Conservation (phyloP, 2,888 invertebrate genomes). For the Trachelus troglodyta region DNA sequence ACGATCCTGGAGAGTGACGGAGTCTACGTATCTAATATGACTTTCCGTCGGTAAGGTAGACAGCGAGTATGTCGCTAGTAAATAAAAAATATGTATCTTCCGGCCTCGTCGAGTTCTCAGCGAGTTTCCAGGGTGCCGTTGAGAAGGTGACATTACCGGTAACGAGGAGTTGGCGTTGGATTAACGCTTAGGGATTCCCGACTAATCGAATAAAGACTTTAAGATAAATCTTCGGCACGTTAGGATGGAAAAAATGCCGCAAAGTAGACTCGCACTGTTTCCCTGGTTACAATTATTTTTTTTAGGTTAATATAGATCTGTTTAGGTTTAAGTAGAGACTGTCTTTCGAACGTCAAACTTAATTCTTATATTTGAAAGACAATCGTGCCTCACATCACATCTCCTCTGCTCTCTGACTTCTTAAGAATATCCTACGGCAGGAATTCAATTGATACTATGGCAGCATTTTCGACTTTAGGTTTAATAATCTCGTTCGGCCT, state of each 20-base stretch:
- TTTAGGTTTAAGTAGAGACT: background rate
- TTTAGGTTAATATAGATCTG: background rate
- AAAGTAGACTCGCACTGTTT: background rate
- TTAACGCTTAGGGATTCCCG: background rate
- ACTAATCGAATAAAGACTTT: background rate
- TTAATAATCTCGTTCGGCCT: background rate
- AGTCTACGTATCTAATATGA: slow-evolving; percentile 41
- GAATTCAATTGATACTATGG: background rate
- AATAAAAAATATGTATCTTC: background rate
- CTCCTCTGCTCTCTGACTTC: background rate
- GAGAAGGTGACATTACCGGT: background rate
- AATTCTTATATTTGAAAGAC: background rate
- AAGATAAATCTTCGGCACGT: background rate
- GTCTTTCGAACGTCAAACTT: background rate
- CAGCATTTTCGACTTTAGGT: background rate
- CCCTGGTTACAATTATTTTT: background rate
- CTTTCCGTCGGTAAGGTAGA: background rate
- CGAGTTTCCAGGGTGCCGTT: background rate
- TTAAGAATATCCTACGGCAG: background rate
- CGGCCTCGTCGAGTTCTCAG: background rate
- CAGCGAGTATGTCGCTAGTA: background rate
- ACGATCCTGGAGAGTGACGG: slow-evolving; percentile 82
- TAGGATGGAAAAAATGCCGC: background rate
- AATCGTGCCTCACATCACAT: background rate
- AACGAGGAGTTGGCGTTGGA: background rate